Percentiles rank a stretch among this genome's conserved stretches.
Evolutionary conservation across 2,797 vertebrate genomes (phyloP).

Genomic region (Lateolabrax maculatus): DNA sequence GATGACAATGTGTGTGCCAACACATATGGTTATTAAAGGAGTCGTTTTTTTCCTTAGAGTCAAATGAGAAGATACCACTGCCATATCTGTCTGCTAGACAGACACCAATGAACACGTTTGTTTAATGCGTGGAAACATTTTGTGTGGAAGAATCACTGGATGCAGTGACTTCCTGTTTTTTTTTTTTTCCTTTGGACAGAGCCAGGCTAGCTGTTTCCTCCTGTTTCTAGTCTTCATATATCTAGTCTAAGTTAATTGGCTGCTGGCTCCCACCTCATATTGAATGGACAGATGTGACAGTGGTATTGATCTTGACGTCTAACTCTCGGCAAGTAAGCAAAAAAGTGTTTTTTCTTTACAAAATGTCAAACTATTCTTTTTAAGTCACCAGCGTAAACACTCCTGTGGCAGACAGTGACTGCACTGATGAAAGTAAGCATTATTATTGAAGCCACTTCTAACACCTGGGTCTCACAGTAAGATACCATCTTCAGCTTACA

Average conservation of each 20-base stretch:
- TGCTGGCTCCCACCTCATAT: background rate
- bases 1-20: background rate
- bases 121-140: too few relatives aligned
- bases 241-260: background rate
- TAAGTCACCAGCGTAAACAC: too few relatives aligned
- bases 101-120: background rate
- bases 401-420: background rate
- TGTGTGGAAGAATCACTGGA: too few relatives aligned
- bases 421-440: background rate
- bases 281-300: background rate
- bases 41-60: background rate
- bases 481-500: too few relatives aligned
- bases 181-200: background rate
- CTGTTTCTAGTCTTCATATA: background rate
- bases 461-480: background rate
- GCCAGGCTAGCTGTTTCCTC: background rate
- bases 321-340: background rate
- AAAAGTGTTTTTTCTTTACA: too few relatives aligned
- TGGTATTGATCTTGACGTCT: background rate
- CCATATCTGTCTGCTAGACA: background rate
- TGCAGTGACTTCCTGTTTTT: too few relatives aligned
- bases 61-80: background rate
- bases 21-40: background rate
- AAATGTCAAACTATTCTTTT: too few relatives aligned
- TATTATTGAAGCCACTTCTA: background rate